A percentile compares a stretch with the other conserved stretches of the same genome.
Conservation (phyloP, 2,888 invertebrate genomes). For the Diloba caeruleocephala region DNA sequence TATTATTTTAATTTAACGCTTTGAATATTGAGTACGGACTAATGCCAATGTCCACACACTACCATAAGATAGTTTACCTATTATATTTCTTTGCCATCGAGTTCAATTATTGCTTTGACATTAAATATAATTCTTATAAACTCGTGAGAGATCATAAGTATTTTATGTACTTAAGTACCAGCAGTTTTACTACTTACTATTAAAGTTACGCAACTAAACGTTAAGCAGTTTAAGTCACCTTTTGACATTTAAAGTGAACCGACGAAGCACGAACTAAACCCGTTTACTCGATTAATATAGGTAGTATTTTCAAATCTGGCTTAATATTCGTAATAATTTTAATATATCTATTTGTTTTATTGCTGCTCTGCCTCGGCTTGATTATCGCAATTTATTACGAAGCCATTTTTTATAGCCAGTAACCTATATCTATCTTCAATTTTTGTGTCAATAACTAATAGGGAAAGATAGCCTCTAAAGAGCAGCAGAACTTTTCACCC, state of each 20-base stretch:
- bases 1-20: no score
- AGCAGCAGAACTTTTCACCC: no score
- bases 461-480: no score
- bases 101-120: background rate
- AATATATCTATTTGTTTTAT: background rate
- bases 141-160: background rate
- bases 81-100: no score
- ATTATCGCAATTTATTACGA: no score
- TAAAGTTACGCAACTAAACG: slow-evolving; percentile 35
- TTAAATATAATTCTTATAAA: background rate
- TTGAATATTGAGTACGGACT: no score
- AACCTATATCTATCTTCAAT: no score
- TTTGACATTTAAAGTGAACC: slow-evolving; percentile 44
- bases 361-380: no score
- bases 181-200: slow-evolving; percentile 25
- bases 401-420: no score
- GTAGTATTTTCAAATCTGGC: slow-evolving; percentile 27
- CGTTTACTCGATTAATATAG: slow-evolving; percentile 33
- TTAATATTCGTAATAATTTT: background rate
- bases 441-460: no score
- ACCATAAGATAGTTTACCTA: no score
- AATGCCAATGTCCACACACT: no score
- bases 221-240: slow-evolving; percentile 46
- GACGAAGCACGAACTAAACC: slow-evolving; percentile 41
- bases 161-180: background rate